phyloP scores from a whole-genome alignment of 2,888 invertebrate genomes.

The Polylopha cassiicola region DNA sequence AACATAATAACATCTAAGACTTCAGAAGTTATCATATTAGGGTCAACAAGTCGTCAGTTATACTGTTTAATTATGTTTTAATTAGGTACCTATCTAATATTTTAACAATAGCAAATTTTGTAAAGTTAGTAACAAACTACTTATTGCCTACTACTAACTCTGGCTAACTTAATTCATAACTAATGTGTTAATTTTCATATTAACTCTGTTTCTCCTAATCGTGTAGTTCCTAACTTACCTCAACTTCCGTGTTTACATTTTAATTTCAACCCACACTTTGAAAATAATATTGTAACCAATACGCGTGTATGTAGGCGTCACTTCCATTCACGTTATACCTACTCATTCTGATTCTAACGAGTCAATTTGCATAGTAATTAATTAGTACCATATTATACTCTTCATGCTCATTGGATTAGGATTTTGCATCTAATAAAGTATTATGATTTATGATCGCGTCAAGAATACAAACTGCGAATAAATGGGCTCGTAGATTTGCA shows the following conservation, averaged over 20 bases:
- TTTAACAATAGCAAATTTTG: no score
- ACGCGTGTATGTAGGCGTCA: conserved; percentile 6
- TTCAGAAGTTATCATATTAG: no score
- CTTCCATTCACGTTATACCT: conserved; percentile 8
- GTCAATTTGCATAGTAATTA: conserved; percentile 37
- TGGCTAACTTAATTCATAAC: no score
- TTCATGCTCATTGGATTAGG: conserved; percentile 23
- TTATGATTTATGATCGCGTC: conserved; percentile 21
- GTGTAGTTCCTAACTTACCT: no score
- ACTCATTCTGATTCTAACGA: conserved; percentile 22
- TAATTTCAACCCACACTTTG: conserved; percentile 4
- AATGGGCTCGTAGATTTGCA: not conserved
- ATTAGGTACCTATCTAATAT: no score
- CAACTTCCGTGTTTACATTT: not conserved
- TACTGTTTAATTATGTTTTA: no score
- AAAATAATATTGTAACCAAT: conserved; percentile 3
- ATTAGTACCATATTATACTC: conserved; percentile 26
- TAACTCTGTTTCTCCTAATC: no score
- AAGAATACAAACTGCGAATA: conserved; percentile 10
- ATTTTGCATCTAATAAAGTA: conserved; percentile 12
- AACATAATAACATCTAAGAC: no score
- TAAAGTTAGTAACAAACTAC: no score
- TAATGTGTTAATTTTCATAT: no score
- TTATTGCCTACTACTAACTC: no score
- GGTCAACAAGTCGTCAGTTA: no score